These are phyloP conservation scores for Cerastoderma edule DNA, from an alignment of 2,888 invertebrate genomes.

Conservation along the genomic window DNA sequence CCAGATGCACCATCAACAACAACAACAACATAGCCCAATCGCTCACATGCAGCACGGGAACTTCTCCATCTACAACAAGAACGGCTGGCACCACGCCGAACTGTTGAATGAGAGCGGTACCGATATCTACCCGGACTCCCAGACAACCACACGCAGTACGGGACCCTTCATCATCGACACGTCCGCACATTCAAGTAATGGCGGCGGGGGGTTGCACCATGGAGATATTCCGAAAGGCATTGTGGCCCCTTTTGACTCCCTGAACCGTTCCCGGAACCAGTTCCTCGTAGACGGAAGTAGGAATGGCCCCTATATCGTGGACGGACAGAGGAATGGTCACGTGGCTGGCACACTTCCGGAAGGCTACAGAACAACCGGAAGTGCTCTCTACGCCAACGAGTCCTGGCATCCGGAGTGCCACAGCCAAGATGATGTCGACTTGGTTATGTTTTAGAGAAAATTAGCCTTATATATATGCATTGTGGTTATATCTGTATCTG, in stretches of 20 bases:
- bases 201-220: background rate
- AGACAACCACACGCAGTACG: slow-evolving; percentile 49
- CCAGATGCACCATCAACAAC: too few species aligned
- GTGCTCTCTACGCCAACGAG: slow-evolving; percentile 44
- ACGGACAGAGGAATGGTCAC: slow-evolving; percentile 35
- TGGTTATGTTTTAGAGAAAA: slow-evolving; percentile 53
- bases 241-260: slow-evolving; percentile 11
- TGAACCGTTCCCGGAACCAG: slow-evolving; percentile 28
- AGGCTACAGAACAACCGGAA: background rate
- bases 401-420: slow-evolving; percentile 42
- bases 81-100: slow-evolving; percentile 50
- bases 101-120: slow-evolving; percentile 38
- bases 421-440: slow-evolving; percentile 44
- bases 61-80: slow-evolving; percentile 50
- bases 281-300: slow-evolving; percentile 31
- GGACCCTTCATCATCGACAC: slow-evolving; percentile 49
- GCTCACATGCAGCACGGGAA: slow-evolving; percentile 26
- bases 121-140: slow-evolving; percentile 49
- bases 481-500: too few species aligned
- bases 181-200: background rate
- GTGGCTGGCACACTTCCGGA: background rate
- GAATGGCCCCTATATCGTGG: slow-evolving; percentile 45
- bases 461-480: too few species aligned
- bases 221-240: slow-evolving; percentile 18
- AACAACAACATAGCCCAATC: too few species aligned